These are phyloP conservation scores for Mamestra configurata DNA, from an alignment of 1,140 invertebrate species.

Conservation along the genomic window DNA sequence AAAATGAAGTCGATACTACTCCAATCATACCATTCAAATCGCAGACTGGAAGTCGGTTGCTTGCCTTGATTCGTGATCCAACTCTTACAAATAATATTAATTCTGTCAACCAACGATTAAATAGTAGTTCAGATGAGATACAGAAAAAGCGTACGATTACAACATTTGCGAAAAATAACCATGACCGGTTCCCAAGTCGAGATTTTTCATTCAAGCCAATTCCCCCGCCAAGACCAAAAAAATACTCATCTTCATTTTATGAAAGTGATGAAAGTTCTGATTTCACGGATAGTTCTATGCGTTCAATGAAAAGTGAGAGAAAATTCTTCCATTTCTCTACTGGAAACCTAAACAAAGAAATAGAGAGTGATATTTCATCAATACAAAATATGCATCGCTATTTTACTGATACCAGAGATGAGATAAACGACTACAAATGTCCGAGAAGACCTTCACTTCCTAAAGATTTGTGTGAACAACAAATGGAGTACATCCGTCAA, in stretches of 20 bases:
- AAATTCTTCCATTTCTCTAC: conserved; percentile 84
- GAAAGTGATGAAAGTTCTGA: conserved; percentile 83
- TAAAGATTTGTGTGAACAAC: conserved; percentile 90
- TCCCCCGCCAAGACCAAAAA: conserved; percentile 74
- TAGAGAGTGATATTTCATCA: conserved; percentile 86
- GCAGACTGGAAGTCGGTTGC: conserved; percentile 81
- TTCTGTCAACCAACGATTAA: conserved; percentile 57
- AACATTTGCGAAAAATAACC: conserved; percentile 44
- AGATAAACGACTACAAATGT: conserved; percentile 59
- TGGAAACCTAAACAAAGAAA: conserved; percentile 86
- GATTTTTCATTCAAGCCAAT: conserved; percentile 69
- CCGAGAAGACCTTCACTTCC: conserved; percentile 89
- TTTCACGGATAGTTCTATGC: conserved; percentile 73
- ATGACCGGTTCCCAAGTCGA: conserved; percentile 43
- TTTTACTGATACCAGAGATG: conserved; percentile 75
- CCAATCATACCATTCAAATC: conserved; percentile 77
- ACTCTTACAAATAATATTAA: conserved; percentile 70
- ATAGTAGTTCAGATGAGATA: conserved; percentile 56
- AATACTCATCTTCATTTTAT: conserved; percentile 76
- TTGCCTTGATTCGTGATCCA: conserved; percentile 79
- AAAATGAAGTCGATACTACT: conserved; percentile 53
- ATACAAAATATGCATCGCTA: conserved; percentile 81
- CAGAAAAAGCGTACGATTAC: conserved; percentile 36
- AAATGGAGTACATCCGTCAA: conserved; percentile 91
- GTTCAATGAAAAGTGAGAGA: conserved; percentile 82